Conservation (phyloP, 2,888 invertebrate species). For the Ernsta delagoae region DNA sequence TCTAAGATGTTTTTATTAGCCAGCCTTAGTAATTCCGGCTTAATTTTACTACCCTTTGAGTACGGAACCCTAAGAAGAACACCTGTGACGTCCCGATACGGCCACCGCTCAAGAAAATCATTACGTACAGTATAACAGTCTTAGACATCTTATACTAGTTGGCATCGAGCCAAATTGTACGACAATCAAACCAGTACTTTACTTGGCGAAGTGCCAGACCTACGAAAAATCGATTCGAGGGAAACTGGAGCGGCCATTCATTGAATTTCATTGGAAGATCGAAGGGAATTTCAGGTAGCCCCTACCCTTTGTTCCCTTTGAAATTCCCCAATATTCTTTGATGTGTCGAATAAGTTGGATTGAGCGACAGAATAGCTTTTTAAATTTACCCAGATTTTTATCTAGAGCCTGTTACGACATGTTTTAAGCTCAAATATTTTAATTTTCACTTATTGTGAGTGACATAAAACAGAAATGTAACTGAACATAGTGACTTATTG, state of each 20-base stretch:
- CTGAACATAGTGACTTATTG: no score
- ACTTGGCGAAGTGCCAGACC: slow-evolving; percentile 26
- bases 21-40: no score
- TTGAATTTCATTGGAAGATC: slow-evolving; percentile 8
- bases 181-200: slow-evolving; percentile 22
- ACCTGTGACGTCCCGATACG: neutral
- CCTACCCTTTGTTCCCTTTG: neutral
- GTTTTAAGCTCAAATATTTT: no score
- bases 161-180: slow-evolving; percentile 31
- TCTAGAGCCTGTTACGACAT: no score
- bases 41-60: no score
- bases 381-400: no score
- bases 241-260: slow-evolving; percentile 32
- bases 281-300: neutral
- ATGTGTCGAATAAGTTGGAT: neutral
- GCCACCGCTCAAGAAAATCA: slow-evolving; percentile 8
- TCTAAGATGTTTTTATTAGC: no score
- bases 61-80: neutral
- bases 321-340: neutral
- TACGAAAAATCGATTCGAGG: slow-evolving; percentile 42
- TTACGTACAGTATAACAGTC: slow-evolving; percentile 28
- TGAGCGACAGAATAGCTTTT: no score
- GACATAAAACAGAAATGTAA: no score
- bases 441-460: no score
- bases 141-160: slow-evolving; percentile 13